Conservation (phyloP, 2,113 vertebrate genomes). For the Xiphophorus hellerii region DNA sequence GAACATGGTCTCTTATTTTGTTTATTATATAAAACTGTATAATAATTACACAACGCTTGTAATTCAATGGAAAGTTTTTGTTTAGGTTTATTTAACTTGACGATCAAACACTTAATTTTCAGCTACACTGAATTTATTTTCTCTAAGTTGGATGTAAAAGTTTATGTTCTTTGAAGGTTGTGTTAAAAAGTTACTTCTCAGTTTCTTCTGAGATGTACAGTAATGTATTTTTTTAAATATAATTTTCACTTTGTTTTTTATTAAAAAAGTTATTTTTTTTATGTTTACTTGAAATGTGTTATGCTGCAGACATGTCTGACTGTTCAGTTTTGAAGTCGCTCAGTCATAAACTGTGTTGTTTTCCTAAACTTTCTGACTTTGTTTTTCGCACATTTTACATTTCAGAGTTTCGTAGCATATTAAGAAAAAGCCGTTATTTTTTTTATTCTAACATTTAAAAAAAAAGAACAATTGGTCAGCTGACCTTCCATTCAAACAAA, state of each 20-base stretch:
- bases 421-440: too few species aligned
- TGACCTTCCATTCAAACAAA: too few species aligned
- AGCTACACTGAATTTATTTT: slow-evolving; percentile 4
- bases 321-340: slow-evolving; percentile 30
- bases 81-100: slow-evolving; percentile 48
- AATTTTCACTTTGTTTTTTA: not conserved
- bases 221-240: slow-evolving; percentile 18
- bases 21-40: slow-evolving; percentile 44
- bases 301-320: not conserved
- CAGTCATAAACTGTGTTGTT: slow-evolving; percentile 9
- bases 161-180: not conserved
- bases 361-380: slow-evolving; percentile 2
- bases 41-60: slow-evolving; percentile 13
- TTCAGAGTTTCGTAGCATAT: not conserved
- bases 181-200: not conserved
- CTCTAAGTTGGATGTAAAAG: slow-evolving; percentile 32
- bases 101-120: slow-evolving; percentile 13
- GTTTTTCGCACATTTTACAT: not conserved
- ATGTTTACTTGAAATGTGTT: slow-evolving; percentile 18
- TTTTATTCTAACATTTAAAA: not conserved
- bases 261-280: not conserved
- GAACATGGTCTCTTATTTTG: slow-evolving; percentile 60
- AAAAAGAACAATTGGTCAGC: not conserved
- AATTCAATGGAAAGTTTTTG: slow-evolving; percentile 35
- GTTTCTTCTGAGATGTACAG: slow-evolving; percentile 12